phyloP scores from a whole-genome alignment of 2,888 invertebrate species.

The Prosopocoilus inquinatus region DNA sequence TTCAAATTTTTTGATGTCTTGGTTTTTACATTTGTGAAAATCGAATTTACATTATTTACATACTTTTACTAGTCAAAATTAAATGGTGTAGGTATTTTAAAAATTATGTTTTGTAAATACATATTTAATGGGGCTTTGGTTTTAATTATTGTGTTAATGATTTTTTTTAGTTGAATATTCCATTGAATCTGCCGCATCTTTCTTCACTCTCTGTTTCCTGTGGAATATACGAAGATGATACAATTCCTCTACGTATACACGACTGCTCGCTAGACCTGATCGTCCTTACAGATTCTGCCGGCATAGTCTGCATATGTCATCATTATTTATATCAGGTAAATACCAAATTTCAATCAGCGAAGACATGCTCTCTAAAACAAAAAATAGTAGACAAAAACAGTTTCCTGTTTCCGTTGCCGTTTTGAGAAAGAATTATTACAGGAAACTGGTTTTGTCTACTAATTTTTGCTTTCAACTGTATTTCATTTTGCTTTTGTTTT shows the following conservation, averaged over 20 bases:
- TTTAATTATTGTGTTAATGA: not conserved
- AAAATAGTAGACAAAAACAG: constrained; percentile 2
- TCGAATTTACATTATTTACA: no score
- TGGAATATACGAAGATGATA: constrained; percentile 77
- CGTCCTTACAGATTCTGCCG: constrained; percentile 71
- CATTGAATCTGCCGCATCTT: constrained; percentile 73
- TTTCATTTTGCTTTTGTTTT: constrained; percentile 7
- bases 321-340: constrained; percentile 73
- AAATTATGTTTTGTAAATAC: no score
- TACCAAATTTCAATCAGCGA: not conserved
- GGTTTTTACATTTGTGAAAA: no score
- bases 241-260: constrained; percentile 75
- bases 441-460: no score
- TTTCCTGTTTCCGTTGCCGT: no score
- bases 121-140: no score
- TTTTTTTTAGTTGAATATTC: constrained; percentile 72
- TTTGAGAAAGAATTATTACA: no score
- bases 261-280: constrained; percentile 79
- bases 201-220: constrained; percentile 55
- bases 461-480: no score
- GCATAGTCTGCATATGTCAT: constrained; percentile 76
- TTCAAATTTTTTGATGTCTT: no score
- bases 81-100: no score
- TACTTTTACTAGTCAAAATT: no score
- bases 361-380: not conserved